Evolutionary conservation across 2,888 invertebrate species (phyloP), one percentile per base, ranked within the genome.

Genomic region (Coleophora deauratella): DNA sequence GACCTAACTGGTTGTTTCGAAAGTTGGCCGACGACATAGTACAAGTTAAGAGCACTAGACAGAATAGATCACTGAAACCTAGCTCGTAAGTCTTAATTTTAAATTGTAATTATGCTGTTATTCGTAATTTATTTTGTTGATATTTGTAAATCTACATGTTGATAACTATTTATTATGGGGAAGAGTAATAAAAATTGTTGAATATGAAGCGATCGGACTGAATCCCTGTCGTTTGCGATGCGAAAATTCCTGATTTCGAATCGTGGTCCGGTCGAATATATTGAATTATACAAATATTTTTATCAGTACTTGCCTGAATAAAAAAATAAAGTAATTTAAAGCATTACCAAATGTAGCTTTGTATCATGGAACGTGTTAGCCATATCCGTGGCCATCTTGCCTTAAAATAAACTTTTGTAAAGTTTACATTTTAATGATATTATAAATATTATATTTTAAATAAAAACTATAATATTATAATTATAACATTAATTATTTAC

Each of bases 101-200:
- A 80, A 59, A 70, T 71, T 77, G 74, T 81, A 82, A 75, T 21
- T 77, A 80, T 81, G 72, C 82, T 84, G 84, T 84, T 84, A 84
- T 85, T 80, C 79, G 80, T 85, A 85, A 85, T 84, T 85, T 85
- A 85, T 85, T 85, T 84, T 85, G 85, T 85, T 85, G 82, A 84
- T 85, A 84, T 81, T 85, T 84, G 77, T 85, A 85, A 84, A 82
- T 81, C 82, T 81, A 79, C 81, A 81, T 81, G 85, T 85, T 85
- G 71, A 82, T 81, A 82, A 80, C 79, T 85, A 85, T 85, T 84
- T 85, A 85, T 84, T 82, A 80, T 77, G 75, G 73, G 75, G 74
- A 76, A 76, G 71, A 77, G 65, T 63, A 71, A 72, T 69, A 67
- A 70, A 79, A 82, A 77, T 82, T 84, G 84, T 85, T 84, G 61